Base-by-base conservation (phyloP, 2,888 invertebrate genomes). In the Pyrocoelia pectoralis region DNA sequence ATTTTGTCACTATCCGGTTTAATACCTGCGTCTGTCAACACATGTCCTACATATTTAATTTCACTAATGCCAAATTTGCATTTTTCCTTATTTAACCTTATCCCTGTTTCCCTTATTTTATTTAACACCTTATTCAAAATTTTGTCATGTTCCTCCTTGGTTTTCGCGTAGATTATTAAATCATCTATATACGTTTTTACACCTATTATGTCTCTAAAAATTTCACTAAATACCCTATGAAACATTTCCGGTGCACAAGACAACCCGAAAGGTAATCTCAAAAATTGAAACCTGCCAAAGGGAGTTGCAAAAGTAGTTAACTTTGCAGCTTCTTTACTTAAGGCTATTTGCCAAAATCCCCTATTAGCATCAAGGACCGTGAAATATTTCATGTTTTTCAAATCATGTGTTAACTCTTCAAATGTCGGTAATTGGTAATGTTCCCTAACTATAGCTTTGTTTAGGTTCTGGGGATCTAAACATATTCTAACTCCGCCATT, bases 241-340 rank as follows among this genome's bases (percentile, higher is more conserved):
- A 43, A 43, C 12, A 43, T 15, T 43, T 43, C 43, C 2, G 43
- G 43, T 14, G 14, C 43, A 14, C 8, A n/a, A 2, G 13, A 43
- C 6, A 43, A n/a, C 13, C 43, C 13, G 43, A 43, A 38, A 10
- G 38, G 38, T 38, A 38, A 38, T 10, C 38, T n/a, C 12, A 38
- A 12, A 12, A 38, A 43, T 13, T 12, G 43, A 43, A 14, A 43
- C 8, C 43, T 13, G 15, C 43, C 43, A 15, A 43, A 43, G 15
- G 43, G 38, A 38, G 43, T 43, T 15, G 13, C 13, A 15, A 43
- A 43, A 15, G 43, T 43, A 9, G 43, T 43, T 43, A 43, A 15
- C 15, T 14, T 4, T 43, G 15, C 6, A 15, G 43, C 15, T 43
- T 43, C 8, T n/a, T 43, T 6, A 15, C 8, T 15, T 43, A 43